These are phyloP conservation scores for Sebastes itinus DNA, from an alignment of 2,797 vertebrate species.

Conservation along the genomic window DNA sequence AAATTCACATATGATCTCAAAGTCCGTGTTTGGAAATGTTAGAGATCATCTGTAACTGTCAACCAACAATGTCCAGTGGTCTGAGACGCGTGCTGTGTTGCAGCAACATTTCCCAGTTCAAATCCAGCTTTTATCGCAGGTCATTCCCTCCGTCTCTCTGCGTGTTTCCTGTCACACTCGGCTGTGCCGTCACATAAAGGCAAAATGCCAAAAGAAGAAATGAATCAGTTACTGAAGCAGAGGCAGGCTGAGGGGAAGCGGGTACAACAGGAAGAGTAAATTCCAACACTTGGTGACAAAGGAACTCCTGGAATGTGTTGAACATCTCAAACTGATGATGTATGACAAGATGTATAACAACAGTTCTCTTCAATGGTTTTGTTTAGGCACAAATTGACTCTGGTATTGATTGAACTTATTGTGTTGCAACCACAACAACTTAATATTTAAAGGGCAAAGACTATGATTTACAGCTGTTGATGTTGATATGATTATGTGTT, in stretches of 20 bases:
- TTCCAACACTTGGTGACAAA: slow-evolving; percentile 31
- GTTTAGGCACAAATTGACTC: neutral
- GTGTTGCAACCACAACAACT: neutral
- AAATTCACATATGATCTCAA: neutral
- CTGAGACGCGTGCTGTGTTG: neutral
- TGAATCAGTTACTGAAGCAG: neutral
- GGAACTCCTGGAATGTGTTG: slow-evolving; percentile 41
- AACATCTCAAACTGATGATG: slow-evolving; percentile 4
- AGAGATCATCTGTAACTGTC: neutral
- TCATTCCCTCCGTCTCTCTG: neutral
- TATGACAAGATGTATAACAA: neutral
- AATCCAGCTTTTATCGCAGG: neutral
- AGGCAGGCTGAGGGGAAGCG: neutral
- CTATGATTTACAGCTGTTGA: slow-evolving; percentile 27
- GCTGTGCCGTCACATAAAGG: neutral
- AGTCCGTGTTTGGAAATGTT: neutral
- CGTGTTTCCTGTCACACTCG: slow-evolving; percentile 10
- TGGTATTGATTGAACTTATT: neutral
- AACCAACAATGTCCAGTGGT: neutral
- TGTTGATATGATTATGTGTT: slow-evolving; percentile 56
- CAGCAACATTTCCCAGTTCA: neutral
- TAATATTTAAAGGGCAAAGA: slow-evolving; percentile 11
- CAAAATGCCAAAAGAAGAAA: slow-evolving; percentile 10
- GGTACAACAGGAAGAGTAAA: slow-evolving; percentile 13
- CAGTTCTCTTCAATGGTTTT: neutral